phyloP scores from a whole-genome alignment of 2,113 vertebrate genomes.

The Megalops atlanticus region DNA sequence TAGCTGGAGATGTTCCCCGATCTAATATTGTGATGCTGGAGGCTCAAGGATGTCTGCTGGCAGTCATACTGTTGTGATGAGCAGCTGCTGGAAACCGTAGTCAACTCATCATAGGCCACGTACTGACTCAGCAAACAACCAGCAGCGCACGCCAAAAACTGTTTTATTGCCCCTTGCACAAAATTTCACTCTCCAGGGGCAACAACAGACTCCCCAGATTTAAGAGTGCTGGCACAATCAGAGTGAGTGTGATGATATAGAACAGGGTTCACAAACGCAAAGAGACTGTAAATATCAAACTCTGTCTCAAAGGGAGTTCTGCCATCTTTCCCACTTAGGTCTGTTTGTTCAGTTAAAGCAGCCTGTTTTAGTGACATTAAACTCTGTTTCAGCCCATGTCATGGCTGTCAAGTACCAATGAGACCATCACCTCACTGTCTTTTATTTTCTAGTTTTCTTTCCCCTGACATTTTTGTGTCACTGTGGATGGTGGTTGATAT shows the following conservation, averaged over 20 bases:
- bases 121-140: not conserved
- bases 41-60: not conserved
- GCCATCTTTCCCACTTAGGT: not conserved
- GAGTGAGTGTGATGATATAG: slow-evolving; percentile 1
- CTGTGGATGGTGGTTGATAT: no score
- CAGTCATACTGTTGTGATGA: not conserved
- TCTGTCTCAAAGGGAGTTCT: not conserved
- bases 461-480: no score
- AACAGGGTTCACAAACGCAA: not conserved
- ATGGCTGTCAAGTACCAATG: no score
- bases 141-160: not conserved
- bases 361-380: not conserved
- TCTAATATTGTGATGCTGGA: not conserved
- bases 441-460: no score
- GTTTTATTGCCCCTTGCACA: slow-evolving; percentile 6
- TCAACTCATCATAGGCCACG: not conserved
- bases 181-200: not conserved
- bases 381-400: not conserved
- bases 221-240: slow-evolving; percentile 2
- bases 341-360: not conserved
- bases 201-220: not conserved
- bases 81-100: not conserved
- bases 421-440: no score
- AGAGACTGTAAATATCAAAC: not conserved
- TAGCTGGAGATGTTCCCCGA: not conserved